Evolutionary conservation across 2,113 vertebrate species (phyloP), one percentile per base, ranked within the genome.

Genomic region (Pheucticus melanocephalus): DNA sequence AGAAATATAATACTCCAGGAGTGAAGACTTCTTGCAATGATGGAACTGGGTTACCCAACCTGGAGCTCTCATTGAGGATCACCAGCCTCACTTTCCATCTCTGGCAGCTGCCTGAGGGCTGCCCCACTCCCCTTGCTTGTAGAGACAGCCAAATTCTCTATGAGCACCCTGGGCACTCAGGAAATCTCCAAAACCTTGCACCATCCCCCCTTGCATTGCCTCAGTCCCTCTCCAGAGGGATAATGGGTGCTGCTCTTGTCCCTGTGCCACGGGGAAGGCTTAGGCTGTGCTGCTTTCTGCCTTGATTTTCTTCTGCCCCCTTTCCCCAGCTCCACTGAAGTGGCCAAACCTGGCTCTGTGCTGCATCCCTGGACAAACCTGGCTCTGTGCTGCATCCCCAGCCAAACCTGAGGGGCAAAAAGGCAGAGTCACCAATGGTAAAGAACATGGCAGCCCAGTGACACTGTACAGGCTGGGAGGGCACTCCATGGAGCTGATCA

Each of bases 1-100:
- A 83, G 42, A 81, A n/a, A 17, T 54, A 37, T 3, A 33, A 22
- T 57, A 45, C 5, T 35, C 6, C 17, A 77, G 42, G 14, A 12
- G 4, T 37, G 37, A 39, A 77, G 28, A 23, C 31, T 44, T 64
- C 42, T 59, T 68, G 21, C 30, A 56, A 42, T 61, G 30, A 10
- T 1, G 2, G 13, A 19, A 65, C n/a, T 0, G 2, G 35, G 24
- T 2, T 7, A 21, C 24, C 39, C 2, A 2, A 7, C 17, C 8
- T 69, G 48, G 37, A 65, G 23, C 6, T 69, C 20, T 3, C 0
- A 1, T 1, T 48, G 63, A 50, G 54, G 8, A 56, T 20, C 51
- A 21, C 19, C 33, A 60, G 31, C 14, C 28, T 76, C 25, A n/a
- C 1, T 19, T 45, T 56, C 40, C 42, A 44, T 27, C 0, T 0